Evolutionary conservation across 2,888 invertebrate genomes (phyloP).

Genomic region (Ormyrus labotus): DNA sequence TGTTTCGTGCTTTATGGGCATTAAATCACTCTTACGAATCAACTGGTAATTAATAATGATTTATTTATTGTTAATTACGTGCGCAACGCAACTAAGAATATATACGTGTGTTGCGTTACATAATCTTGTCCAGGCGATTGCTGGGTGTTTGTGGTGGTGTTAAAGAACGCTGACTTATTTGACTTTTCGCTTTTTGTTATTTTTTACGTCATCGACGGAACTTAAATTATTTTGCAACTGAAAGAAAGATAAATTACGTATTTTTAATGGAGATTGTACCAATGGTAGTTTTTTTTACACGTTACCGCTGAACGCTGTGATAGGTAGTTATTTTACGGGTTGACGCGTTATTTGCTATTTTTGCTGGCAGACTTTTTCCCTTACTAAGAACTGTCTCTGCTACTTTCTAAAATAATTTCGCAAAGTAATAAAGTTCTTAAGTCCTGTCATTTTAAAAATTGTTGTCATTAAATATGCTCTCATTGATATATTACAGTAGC

Average conservation of each 20-base stretch:
- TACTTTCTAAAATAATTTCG: no score
- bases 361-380: not conserved
- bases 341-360: no score
- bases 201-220: not conserved
- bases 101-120: not conserved
- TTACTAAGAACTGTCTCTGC: no score
- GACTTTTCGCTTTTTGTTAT: constrained; percentile 36
- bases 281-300: not conserved
- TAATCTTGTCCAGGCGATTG: not conserved
- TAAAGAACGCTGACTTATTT: constrained; percentile 34
- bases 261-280: constrained; percentile 21
- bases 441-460: no score
- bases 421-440: no score
- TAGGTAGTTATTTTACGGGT: not conserved
- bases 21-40: constrained; percentile 53
- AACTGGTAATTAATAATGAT: constrained; percentile 53
- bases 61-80: constrained; percentile 54
- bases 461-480: no score
- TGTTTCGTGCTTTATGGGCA: constrained; percentile 41
- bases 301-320: constrained; percentile 6
- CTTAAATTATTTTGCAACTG: constrained; percentile 29
- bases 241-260: constrained; percentile 18
- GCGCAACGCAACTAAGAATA: not conserved
- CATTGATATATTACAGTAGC: no score
- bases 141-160: not conserved